These are phyloP conservation scores for Melanotaenia maccullochi DNA, from an alignment of 2,797 vertebrate genomes.

Conservation along the genomic window DNA sequence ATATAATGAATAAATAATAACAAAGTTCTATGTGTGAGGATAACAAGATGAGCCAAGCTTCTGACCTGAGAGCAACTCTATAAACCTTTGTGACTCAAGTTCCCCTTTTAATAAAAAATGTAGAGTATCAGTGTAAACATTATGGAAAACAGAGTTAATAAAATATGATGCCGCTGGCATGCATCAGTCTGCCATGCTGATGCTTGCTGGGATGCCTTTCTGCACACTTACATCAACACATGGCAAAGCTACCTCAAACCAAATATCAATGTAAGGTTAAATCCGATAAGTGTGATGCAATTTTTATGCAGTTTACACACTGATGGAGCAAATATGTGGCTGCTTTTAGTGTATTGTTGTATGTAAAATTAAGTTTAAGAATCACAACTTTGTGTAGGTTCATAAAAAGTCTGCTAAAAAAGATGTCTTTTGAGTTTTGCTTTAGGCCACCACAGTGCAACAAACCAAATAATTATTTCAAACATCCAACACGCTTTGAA, in stretches of 20 bases:
- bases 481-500: not conserved
- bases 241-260: not conserved
- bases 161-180: not conserved
- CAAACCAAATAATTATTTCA: slow-evolving; percentile 1
- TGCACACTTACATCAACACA: not conserved
- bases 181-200: not conserved
- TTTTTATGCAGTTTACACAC: not conserved
- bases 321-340: not conserved
- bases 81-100: not conserved
- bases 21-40: not conserved
- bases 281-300: not conserved
- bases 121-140: not conserved
- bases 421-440: not conserved
- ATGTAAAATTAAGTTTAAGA: not conserved
- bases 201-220: not conserved
- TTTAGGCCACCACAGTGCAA: not conserved
- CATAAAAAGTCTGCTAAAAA: not conserved
- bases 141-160: not conserved
- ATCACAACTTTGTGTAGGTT: not conserved
- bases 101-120: not conserved
- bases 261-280: not conserved
- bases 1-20: too few species aligned
- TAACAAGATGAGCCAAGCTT: not conserved
- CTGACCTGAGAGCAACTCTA: not conserved
- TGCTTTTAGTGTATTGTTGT: not conserved